Evolutionary conservation across 1,140 invertebrate genomes (phyloP).

Genomic region (Pteromalus puparum): DNA sequence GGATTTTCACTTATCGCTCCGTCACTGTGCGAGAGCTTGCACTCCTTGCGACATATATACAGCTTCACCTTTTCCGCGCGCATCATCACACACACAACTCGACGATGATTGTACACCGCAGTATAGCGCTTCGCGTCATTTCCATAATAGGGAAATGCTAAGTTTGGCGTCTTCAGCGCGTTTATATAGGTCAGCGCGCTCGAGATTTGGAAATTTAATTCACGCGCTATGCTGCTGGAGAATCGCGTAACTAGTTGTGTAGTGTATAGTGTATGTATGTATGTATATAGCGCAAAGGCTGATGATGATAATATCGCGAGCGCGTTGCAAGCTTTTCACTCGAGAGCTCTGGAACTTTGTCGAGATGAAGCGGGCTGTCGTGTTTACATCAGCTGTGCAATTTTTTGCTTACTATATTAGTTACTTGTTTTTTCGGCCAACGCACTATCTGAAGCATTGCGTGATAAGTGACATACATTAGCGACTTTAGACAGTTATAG

Average conservation of each 20-base stretch:
- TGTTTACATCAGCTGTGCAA: too few relatives aligned
- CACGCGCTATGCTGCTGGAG: neutral
- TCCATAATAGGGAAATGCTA: slow-evolving; percentile 5
- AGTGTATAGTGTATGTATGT: too few relatives aligned
- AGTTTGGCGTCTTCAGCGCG: neutral
- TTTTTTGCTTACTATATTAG: too few relatives aligned
- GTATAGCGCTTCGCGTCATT: neutral
- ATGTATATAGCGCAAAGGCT: neutral
- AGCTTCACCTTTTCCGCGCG: too few relatives aligned
- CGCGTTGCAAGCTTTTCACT: neutral
- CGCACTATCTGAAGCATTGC: too few relatives aligned
- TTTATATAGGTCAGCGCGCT: neutral
- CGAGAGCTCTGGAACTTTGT: neutral
- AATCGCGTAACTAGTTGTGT: neutral
- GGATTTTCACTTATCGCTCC: slow-evolving; percentile 45
- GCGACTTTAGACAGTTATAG: too few relatives aligned
- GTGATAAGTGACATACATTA: too few relatives aligned
- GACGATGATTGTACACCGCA: neutral
- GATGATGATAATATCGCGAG: neutral
- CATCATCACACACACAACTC: neutral
- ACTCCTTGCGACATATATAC: too few relatives aligned
- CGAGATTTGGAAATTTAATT: slow-evolving; percentile 14
- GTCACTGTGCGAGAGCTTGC: neutral
- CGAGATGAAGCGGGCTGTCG: too few relatives aligned
- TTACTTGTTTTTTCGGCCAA: too few relatives aligned